A percentile compares a stretch with the other conserved stretches of the same genome.
Evolutionary conservation across 2,113 vertebrate genomes (phyloP).

Genomic region (Calyptommatus sinebrachiatus): DNA sequence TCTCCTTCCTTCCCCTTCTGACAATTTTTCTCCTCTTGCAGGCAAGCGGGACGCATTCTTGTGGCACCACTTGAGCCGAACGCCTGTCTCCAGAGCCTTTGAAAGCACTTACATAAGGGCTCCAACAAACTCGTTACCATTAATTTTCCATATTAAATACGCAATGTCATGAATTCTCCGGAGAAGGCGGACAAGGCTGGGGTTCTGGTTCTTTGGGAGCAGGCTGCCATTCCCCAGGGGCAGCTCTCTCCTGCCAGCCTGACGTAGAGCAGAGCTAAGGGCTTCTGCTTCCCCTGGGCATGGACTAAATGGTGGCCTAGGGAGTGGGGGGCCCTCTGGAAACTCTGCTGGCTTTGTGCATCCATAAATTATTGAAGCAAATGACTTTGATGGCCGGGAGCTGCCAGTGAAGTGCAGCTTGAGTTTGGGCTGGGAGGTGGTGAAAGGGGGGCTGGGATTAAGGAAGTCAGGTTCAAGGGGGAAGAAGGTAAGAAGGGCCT

Average conservation of each 20-base stretch:
- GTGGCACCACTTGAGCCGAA: background rate
- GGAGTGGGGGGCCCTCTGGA: background rate
- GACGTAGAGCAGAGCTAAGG: background rate
- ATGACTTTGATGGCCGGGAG: background rate
- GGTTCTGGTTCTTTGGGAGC: background rate
- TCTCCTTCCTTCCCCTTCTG: background rate
- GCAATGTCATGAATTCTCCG: background rate
- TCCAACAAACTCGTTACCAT: background rate
- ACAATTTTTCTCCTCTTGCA: background rate
- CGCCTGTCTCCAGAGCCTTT: background rate
- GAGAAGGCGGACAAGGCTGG: background rate
- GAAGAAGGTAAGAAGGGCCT: background rate
- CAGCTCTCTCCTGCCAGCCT: background rate
- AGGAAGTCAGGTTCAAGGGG: background rate
- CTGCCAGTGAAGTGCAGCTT: background rate
- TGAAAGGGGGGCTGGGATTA: background rate
- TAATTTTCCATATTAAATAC: slow-evolving; percentile 20
- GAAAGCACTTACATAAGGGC: background rate
- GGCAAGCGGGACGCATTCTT: background rate
- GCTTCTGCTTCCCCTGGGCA: background rate
- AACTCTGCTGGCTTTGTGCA: background rate
- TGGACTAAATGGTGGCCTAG: background rate
- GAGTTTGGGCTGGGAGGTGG: background rate
- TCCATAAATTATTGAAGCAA: slow-evolving; percentile 16
- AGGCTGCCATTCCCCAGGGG: no score